These are phyloP conservation scores for Tylochromis polylepis DNA, from an alignment of 2,113 vertebrate species.

Conservation along the genomic window DNA sequence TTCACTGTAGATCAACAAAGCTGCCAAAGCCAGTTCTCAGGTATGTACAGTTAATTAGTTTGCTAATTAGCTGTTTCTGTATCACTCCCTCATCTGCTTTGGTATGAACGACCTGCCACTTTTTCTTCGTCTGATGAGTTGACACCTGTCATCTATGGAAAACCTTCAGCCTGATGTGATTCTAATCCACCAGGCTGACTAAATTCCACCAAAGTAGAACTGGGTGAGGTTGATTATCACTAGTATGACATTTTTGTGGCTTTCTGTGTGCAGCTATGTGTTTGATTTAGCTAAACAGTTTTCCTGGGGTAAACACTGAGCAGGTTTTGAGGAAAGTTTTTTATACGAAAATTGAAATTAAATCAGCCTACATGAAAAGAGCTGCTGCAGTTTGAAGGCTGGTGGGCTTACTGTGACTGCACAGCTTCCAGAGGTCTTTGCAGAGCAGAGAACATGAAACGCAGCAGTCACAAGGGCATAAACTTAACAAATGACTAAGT, in stretches of 20 bases:
- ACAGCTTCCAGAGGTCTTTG: background rate
- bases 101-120: background rate
- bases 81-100: background rate
- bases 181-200: background rate
- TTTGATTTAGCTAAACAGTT: background rate
- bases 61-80: conserved; percentile 38
- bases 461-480: background rate
- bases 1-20: background rate
- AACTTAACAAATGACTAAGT: conserved; percentile 29
- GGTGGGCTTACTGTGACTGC: background rate
- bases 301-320: background rate
- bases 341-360: background rate
- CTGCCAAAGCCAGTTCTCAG: conserved; percentile 23
- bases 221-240: background rate
- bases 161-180: background rate
- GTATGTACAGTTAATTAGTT: conserved; percentile 46
- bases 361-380: background rate
- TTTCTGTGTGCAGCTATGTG: background rate
- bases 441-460: conserved; percentile 7
- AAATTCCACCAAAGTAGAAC: background rate
- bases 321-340: background rate
- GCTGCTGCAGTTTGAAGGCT: background rate
- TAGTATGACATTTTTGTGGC: background rate
- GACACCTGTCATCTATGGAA: background rate
- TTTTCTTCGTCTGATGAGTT: conserved; percentile 2